Evolutionary conservation across 1,140 invertebrate species (phyloP).

Genomic region (Calycopis cecrops): DNA sequence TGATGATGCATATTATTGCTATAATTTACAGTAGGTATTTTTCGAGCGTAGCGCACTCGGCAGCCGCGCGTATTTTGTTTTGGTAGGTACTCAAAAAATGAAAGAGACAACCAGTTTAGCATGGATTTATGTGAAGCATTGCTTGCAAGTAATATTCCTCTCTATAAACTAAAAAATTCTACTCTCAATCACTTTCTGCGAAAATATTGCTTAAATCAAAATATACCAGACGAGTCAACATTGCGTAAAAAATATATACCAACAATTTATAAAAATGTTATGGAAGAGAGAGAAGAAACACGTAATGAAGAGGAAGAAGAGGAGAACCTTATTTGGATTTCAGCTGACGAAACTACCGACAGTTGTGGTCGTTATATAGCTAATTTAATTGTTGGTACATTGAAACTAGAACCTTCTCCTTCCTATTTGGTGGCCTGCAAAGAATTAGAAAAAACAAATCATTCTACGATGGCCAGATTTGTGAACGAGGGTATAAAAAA

Average conservation of each 20-base stretch:
- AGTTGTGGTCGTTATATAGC: slow-evolving; percentile 1
- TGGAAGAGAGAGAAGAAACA: slow-evolving; percentile 17
- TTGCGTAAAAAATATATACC: slow-evolving; percentile 13
- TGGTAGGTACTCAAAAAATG: slow-evolving; percentile 9
- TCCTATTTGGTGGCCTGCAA: slow-evolving; percentile 31
- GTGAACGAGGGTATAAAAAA: too few relatives aligned
- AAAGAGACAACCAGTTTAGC: slow-evolving; percentile 10
- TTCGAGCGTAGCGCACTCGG: too few relatives aligned
- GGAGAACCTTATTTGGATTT: slow-evolving; percentile 16
- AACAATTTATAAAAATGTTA: slow-evolving; percentile 11
- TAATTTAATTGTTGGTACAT: slow-evolving; percentile 1
- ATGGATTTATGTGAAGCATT: slow-evolving; percentile 13
- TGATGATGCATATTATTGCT: too few relatives aligned
- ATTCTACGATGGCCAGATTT: too few relatives aligned
- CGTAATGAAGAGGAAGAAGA: slow-evolving; percentile 11
- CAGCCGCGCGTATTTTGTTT: too few relatives aligned
- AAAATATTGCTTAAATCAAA: slow-evolving; percentile 16
- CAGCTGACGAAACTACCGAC: slow-evolving; percentile 15
- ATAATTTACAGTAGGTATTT: too few relatives aligned
- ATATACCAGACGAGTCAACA: slow-evolving; percentile 14
- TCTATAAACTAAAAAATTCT: slow-evolving; percentile 11
- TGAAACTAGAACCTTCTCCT: too few relatives aligned
- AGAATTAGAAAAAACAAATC: too few relatives aligned
- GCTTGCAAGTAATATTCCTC: slow-evolving; percentile 13
- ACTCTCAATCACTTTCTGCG: slow-evolving; percentile 9